Conservation (phyloP, 2,797 vertebrate genomes). For the Phoxinus dragarum region DNA sequence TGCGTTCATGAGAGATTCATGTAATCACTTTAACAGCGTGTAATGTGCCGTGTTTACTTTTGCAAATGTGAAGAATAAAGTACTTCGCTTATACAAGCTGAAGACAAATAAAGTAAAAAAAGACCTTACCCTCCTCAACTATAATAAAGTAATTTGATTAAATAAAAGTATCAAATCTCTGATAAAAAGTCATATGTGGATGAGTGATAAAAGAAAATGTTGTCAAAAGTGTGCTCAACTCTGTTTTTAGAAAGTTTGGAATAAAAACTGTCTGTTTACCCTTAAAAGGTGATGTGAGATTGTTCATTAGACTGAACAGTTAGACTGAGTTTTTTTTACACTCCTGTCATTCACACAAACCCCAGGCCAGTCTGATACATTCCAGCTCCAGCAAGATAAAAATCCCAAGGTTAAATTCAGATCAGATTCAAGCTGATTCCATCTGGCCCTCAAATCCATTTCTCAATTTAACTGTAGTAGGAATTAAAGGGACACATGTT, state of each 20-base stretch:
- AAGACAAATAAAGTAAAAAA: not conserved
- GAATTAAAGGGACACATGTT: not conserved
- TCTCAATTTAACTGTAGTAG: not conserved
- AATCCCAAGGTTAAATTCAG: not conserved
- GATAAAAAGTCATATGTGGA: slow-evolving; percentile 3
- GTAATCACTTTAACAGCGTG: too few species aligned
- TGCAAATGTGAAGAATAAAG: slow-evolving; percentile 20
- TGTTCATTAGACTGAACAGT: slow-evolving; percentile 45
- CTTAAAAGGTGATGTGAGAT: slow-evolving; percentile 53
- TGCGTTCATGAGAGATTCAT: too few species aligned
- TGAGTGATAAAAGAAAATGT: slow-evolving; percentile 8
- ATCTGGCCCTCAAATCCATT: not conserved
- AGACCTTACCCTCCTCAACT: not conserved
- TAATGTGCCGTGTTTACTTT: slow-evolving; percentile 21
- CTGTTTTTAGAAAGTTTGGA: slow-evolving; percentile 5
- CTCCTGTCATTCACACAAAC: slow-evolving; percentile 32
- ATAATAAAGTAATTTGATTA: not conserved
- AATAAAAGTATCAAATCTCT: slow-evolving; percentile 21
- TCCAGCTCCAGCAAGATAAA: slow-evolving; percentile 38
- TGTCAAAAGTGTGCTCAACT: not conserved
- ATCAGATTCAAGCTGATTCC: not conserved
- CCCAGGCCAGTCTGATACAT: slow-evolving; percentile 27
- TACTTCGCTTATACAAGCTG: slow-evolving; percentile 22
- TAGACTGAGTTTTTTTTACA: slow-evolving; percentile 19
- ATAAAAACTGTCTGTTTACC: slow-evolving; percentile 47